Conservation (phyloP, 2,888 invertebrate genomes). For the Harpalus rubripes region DNA sequence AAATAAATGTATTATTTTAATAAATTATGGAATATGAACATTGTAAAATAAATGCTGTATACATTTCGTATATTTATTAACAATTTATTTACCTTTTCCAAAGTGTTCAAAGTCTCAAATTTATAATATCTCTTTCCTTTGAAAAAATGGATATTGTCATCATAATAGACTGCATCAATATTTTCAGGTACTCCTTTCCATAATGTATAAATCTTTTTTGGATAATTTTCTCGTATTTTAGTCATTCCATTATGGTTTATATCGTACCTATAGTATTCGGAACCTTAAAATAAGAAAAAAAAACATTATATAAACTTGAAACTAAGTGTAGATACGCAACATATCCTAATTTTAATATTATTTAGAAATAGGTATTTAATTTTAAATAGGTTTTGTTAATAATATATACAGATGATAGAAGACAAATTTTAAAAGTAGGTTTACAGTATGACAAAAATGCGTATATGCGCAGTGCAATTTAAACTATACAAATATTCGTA, state of each 20-base stretch:
- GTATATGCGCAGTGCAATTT: no score
- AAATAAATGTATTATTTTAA: no score
- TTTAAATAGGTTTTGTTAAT: no score
- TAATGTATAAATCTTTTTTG: conserved; percentile 23
- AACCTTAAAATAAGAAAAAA: not conserved
- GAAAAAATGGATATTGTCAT: conserved; percentile 36
- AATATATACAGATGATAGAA: no score
- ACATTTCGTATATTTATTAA: not conserved
- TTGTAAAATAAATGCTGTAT: no score
- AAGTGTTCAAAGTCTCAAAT: not conserved
- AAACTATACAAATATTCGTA: not conserved
- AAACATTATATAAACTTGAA: not conserved
- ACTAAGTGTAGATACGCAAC: no score
- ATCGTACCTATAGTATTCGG: conserved; percentile 47
- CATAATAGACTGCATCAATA: conserved; percentile 52
- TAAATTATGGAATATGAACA: no score
- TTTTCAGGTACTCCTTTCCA: conserved; percentile 48
- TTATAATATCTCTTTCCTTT: conserved; percentile 23
- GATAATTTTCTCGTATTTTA: conserved; percentile 8
- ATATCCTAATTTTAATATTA: no score
- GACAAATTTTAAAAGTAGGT: no score
- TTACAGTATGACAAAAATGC: no score
- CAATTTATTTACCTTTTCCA: not conserved
- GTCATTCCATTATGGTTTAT: conserved; percentile 25
- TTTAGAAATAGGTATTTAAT: no score